Conservation (phyloP, 2,888 invertebrate genomes). For the Eueremaeus valkanovi region DNA sequence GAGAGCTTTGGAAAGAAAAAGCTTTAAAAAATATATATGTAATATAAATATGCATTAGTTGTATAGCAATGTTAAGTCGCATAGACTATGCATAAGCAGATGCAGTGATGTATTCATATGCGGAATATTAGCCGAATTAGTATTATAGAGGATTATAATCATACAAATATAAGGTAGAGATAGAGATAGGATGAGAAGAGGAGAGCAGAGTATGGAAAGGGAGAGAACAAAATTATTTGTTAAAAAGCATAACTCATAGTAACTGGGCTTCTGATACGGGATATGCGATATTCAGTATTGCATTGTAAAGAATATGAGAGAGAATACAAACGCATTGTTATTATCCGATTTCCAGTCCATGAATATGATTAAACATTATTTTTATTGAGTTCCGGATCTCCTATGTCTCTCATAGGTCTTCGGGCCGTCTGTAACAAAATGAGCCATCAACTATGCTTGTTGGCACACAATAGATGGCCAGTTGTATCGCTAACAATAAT, state of each 20-base stretch:
- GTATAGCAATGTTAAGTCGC: background rate
- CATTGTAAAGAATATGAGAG: background rate
- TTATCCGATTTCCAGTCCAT: slow-evolving; percentile 27
- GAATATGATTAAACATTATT: slow-evolving; percentile 28
- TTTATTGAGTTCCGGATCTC: slow-evolving; percentile 33
- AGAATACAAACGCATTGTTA: background rate
- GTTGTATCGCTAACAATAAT: slow-evolving; percentile 27
- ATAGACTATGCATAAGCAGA: background rate
- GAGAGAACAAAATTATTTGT: background rate
- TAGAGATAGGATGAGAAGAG: background rate
- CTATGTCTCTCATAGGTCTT: background rate
- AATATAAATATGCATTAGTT: background rate
- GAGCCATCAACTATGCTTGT: slow-evolving; percentile 14
- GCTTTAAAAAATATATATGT: no score
- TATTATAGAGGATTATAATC: slow-evolving; percentile 22
- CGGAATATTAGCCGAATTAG: background rate
- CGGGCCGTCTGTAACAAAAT: slow-evolving; percentile 11
- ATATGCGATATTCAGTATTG: no score
- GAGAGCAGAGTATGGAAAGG: background rate
- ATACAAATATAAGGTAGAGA: slow-evolving; percentile 1
- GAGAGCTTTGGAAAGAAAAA: no score
- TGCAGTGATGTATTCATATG: background rate
- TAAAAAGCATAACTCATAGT: background rate
- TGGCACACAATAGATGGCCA: background rate
- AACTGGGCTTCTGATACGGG: background rate